Percentiles rank a stretch among this genome's conserved stretches.
These are phyloP conservation scores for Euwallacea similis DNA, from an alignment of 1,140 invertebrate genomes.

Conservation along the genomic window DNA sequence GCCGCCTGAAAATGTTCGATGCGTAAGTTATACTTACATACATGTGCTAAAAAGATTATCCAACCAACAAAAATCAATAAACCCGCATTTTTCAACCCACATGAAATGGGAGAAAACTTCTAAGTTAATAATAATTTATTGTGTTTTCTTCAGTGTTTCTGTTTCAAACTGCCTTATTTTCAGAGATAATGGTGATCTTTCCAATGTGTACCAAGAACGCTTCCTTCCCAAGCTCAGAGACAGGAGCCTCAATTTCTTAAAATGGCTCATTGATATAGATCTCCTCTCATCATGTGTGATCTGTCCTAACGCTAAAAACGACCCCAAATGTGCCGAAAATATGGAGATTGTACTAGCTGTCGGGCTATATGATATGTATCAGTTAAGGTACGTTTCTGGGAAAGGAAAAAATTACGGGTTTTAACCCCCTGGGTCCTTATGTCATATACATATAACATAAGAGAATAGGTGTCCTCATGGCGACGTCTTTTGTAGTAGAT, in stretches of 20 bases:
- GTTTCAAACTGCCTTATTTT: neutral
- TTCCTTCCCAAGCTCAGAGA: constrained; percentile 30
- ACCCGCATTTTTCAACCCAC: no score
- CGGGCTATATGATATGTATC: constrained; percentile 28
- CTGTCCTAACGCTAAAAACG: constrained; percentile 24
- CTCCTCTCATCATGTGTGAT: constrained; percentile 17
- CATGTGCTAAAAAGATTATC: no score
- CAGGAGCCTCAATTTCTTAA: constrained; percentile 23
- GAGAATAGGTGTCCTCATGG: no score
- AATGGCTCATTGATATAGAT: constrained; percentile 24
- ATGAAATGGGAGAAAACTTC: no score
- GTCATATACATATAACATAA: no score
- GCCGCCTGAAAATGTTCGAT: constrained; percentile 17
- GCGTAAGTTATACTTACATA: constrained; percentile 6
- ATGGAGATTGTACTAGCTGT: constrained; percentile 29
- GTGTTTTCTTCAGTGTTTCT: neutral
- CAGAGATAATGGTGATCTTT: constrained; percentile 24
- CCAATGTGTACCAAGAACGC: constrained; percentile 27
- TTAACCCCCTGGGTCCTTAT: neutral
- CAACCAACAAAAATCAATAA: no score
- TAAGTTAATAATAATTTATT: no score
- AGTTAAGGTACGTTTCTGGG: constrained; percentile 22
- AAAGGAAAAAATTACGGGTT: neutral
- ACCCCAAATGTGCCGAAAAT: constrained; percentile 20
- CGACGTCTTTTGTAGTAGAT: no score